Evolutionary conservation across 2,888 invertebrate species (phyloP), one percentile per base, ranked within the genome.

Genomic region (Hypomecis punctinalis): DNA sequence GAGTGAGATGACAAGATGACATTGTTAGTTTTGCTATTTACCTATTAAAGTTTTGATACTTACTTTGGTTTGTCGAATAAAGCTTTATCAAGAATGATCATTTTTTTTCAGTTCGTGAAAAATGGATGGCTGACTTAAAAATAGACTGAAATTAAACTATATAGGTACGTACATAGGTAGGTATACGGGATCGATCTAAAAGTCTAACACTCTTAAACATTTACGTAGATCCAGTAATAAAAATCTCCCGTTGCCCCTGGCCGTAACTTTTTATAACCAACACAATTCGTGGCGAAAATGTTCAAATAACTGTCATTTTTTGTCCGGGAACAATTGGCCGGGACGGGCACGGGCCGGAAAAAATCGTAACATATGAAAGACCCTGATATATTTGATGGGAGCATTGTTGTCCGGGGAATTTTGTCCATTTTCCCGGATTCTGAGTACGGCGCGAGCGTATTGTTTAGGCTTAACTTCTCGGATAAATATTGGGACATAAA

Each of bases 241-340:
- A 13, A 59, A 23, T 40, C 0, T 7, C n/a, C 65, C 43, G 0
- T 40, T 0, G 33, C 65, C 47, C 61, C 36, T 13, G 8, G 2
- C 48, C 43, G 0, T 80, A 78, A 74, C 78, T 83, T 84, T 85
- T 85, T 85, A 78, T 70, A 66, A 63, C 62, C 53, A 56, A 56
- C 74, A 76, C 81, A 80, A 81, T 81, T 79, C 80, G 75, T 71
- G 74, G 79, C 72, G 77, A 80, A 81, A 85, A 80, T 75, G 75
- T 68, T 72, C 82, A 79, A 81, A 81, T 83, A 81, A 77, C 75
- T 81, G 85, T 81, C 82, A 84, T 81, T 85, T 87, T 84, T 86
- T 87, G 74, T 68, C 65, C 64, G 67, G 63, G 68, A 75, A 80
- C 84, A 84, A 85, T 86, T 81, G 84, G 72, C 63, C 73, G 68